Conservation (phyloP, 2,113 vertebrate species). For the Theristicus caerulescens region DNA sequence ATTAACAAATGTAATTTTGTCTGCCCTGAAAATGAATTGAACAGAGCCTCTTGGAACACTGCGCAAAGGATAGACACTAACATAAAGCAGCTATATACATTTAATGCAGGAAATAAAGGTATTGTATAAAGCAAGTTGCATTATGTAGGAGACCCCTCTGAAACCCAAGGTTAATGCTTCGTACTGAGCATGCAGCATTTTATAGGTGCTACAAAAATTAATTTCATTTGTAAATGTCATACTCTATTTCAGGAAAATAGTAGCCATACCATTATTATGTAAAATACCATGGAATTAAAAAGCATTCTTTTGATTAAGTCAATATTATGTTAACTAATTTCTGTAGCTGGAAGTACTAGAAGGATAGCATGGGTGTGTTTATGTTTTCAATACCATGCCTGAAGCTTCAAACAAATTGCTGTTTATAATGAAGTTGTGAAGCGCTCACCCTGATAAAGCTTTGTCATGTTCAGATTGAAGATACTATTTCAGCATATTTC, state of each 20-base stretch:
- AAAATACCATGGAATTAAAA: slow-evolving; percentile 28
- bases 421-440: slow-evolving; percentile 49
- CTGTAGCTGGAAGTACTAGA: not conserved
- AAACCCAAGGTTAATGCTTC: slow-evolving; percentile 10
- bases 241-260: not conserved
- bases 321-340: not conserved
- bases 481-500: slow-evolving; percentile 6
- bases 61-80: not conserved
- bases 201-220: not conserved
- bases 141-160: not conserved
- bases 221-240: slow-evolving; percentile 24
- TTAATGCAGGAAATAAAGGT: slow-evolving; percentile 11
- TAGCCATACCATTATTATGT: not conserved
- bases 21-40: slow-evolving; percentile 1
- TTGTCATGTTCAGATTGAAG: slow-evolving; percentile 33
- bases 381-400: not conserved
- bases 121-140: not conserved
- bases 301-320: slow-evolving; percentile 11
- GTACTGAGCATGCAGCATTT: not conserved
- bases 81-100: not conserved
- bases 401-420: slow-evolving; percentile 16
- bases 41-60: not conserved
- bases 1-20: slow-evolving; percentile 27
- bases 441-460: slow-evolving; percentile 14
- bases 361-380: not conserved